A percentile compares a stretch with the other conserved stretches of the same genome.
Conservation (phyloP, 2,797 vertebrate genomes). For the Natrix natrix region DNA sequence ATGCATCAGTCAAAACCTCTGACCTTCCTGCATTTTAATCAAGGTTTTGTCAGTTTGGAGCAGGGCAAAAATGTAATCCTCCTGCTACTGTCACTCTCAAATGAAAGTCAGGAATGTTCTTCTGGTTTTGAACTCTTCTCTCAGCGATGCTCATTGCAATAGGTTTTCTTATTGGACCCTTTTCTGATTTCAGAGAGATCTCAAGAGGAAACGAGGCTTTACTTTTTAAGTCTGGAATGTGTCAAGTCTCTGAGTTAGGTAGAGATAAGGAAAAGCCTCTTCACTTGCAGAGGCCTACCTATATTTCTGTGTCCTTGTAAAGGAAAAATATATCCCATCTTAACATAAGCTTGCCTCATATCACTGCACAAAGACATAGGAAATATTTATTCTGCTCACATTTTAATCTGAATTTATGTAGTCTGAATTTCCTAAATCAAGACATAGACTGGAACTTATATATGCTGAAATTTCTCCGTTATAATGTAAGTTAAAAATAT, state of each 20-base stretch:
- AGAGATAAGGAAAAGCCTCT: background rate
- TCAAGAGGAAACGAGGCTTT: background rate
- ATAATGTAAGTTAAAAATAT: background rate
- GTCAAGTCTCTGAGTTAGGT: background rate
- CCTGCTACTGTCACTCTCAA: background rate
- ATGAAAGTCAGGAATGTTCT: background rate
- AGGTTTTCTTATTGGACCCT: background rate
- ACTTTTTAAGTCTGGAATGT: background rate
- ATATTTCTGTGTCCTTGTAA: background rate
- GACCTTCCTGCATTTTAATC: background rate
- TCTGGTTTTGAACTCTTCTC: background rate
- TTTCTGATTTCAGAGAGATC: background rate
- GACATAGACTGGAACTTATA: background rate
- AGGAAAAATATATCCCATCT: background rate
- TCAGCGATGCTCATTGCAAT: background rate
- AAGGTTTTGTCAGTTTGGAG: background rate
- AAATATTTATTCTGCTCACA: background rate
- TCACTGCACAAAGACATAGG: background rate
- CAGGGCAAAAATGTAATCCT: background rate
- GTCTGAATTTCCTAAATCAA: background rate
- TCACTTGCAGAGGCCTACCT: background rate
- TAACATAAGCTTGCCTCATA: background rate
- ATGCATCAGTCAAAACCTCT: background rate
- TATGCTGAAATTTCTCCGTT: background rate
- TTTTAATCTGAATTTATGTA: background rate